Evolutionary conservation across 2,888 invertebrate species (phyloP).

Genomic region (Coelopa pilipes): DNA sequence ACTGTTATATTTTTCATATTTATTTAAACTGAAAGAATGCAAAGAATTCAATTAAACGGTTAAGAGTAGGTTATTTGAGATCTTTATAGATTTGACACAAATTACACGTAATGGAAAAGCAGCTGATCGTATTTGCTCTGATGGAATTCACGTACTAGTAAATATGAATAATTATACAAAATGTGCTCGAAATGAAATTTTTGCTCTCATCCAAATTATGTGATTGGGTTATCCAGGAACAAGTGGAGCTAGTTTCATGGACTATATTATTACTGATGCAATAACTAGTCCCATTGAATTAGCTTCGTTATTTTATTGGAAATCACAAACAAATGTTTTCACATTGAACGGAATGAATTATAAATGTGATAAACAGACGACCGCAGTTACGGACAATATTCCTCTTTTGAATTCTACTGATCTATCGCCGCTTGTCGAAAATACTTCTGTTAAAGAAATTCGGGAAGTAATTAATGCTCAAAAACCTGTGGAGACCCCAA

Average conservation of each 20-base stretch:
- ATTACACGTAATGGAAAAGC: conserved; percentile 93
- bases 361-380: conserved; percentile 74
- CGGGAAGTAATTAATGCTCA: conserved; percentile 79
- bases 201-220: conserved; percentile 98
- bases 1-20: too few species aligned
- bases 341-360: conserved; percentile 88
- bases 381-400: conserved; percentile 80
- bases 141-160: conserved; percentile 95
- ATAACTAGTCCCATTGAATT: conserved; percentile 91
- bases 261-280: conserved; percentile 95
- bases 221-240: conserved; percentile 99
- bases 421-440: conserved; percentile 91
- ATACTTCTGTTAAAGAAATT: conserved; percentile 84
- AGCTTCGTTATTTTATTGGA: conserved; percentile 92
- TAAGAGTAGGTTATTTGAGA: conserved; percentile 96
- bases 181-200: conserved; percentile 98
- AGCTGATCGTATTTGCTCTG: conserved; percentile 89
- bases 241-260: conserved; percentile 98
- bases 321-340: conserved; percentile 99
- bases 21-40: too few species aligned
- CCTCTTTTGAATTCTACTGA: conserved; percentile 93
- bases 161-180: conserved; percentile 99
- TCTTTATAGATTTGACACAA: conserved; percentile 95
- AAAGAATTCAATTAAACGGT: conserved; percentile 69
- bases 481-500: conserved; percentile 84